phyloP scores from a whole-genome alignment of 2,888 invertebrate species.

The Apeira syringaria region DNA sequence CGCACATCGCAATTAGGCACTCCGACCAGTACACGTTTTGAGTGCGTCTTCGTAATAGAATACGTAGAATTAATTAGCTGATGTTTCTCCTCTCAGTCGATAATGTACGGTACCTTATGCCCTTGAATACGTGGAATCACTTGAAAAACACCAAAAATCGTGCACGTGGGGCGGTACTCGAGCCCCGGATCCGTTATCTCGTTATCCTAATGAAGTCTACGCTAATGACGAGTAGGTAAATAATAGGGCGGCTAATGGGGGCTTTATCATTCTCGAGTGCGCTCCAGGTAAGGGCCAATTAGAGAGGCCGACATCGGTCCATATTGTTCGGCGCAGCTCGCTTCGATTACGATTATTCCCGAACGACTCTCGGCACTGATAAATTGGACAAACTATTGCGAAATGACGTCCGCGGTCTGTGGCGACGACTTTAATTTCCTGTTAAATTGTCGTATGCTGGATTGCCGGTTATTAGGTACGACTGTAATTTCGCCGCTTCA shows the following conservation, averaged over 20 bases:
- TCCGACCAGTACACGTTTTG: conserved; percentile 7
- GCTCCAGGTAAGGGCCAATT: conserved; percentile 84
- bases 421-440: conserved; percentile 67
- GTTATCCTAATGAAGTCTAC: conserved; percentile 84
- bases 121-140: conserved; percentile 56
- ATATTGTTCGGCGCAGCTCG: conserved; percentile 81
- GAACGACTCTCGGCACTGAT: conserved; percentile 77
- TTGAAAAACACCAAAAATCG: conserved; percentile 74
- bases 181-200: conserved; percentile 78
- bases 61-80: conserved; percentile 64
- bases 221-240: conserved; percentile 84
- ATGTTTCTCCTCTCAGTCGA: conserved; percentile 46
- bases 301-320: conserved; percentile 80
- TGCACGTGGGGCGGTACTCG: conserved; percentile 57
- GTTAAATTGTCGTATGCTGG: conserved; percentile 58
- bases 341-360: conserved; percentile 81
- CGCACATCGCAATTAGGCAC: conserved; percentile 28
- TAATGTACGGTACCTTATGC: conserved; percentile 35
- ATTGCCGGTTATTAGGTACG: conserved; percentile 34
- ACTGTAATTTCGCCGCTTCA: conserved; percentile 41
- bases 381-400: conserved; percentile 81
- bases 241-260: conserved; percentile 84
- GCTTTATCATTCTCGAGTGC: conserved; percentile 84
- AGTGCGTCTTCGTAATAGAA: conserved; percentile 35
- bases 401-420: conserved; percentile 75